Conservation (phyloP, 92 coral and sea anemone genomes). For the Diadumene lineata region DNA sequence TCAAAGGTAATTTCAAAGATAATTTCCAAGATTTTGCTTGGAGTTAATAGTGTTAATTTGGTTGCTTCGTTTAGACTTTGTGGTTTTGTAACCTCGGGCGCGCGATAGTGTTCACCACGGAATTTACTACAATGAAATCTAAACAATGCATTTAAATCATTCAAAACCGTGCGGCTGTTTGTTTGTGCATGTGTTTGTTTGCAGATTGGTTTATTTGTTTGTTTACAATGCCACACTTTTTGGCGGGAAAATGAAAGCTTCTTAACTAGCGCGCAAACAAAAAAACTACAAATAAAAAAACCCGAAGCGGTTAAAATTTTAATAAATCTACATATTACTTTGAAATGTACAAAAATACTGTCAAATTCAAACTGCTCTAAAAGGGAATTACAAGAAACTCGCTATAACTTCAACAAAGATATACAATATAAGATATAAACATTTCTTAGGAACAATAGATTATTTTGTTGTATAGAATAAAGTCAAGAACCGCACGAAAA, state of each 20-base stretch:
- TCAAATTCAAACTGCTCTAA: too few species aligned
- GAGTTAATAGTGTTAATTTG: not conserved
- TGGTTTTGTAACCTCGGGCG: constrained; percentile 3
- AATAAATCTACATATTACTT: too few species aligned
- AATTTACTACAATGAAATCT: not conserved
- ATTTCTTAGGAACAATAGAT: too few species aligned
- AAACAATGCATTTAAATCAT: constrained; percentile 8
- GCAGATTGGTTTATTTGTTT: not conserved
- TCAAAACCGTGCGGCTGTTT: not conserved
- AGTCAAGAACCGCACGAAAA: too few species aligned
- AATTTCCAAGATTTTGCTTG: not conserved
- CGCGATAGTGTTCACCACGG: constrained; percentile 21
- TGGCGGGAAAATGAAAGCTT: not conserved
- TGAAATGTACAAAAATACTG: too few species aligned
- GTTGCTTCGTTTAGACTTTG: not conserved
- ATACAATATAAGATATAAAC: too few species aligned
- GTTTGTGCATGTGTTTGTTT: not conserved
- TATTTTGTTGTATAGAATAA: too few species aligned
- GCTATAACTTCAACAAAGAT: too few species aligned
- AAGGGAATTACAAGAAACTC: too few species aligned
- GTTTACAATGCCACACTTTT: too few species aligned
- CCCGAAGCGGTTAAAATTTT: too few species aligned
- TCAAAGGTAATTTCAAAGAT: not conserved
- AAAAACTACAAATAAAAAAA: too few species aligned
- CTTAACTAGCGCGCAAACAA: not conserved